These are phyloP conservation scores for Fringilla coelebs DNA, from an alignment of 2,797 vertebrate genomes.

Conservation along the genomic window DNA sequence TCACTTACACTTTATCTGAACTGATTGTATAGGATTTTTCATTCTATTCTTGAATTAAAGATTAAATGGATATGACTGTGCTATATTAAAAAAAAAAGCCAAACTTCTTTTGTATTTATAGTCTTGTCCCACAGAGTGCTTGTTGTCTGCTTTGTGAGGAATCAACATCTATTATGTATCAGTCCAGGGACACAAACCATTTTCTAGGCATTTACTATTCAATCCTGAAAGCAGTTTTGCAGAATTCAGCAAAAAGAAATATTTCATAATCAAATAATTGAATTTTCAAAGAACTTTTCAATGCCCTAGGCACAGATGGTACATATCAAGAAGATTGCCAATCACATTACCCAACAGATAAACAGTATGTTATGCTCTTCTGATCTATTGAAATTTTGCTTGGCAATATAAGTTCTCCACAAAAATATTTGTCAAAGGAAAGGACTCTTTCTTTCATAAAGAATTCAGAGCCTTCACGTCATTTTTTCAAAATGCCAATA, in stretches of 20 bases:
- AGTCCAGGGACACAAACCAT: slow-evolving; percentile 41
- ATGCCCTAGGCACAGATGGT: neutral
- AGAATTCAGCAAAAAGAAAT: slow-evolving; percentile 48
- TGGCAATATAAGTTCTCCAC: neutral
- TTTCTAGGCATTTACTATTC: slow-evolving; percentile 27
- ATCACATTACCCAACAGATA: neutral
- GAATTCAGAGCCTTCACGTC: neutral
- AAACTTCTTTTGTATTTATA: slow-evolving; percentile 12
- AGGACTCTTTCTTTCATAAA: neutral
- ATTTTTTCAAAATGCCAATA: neutral
- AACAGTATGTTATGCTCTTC: neutral
- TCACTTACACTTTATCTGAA: neutral
- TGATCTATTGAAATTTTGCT: neutral
- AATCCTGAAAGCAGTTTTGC: slow-evolving; percentile 42
- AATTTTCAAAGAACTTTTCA: slow-evolving; percentile 35
- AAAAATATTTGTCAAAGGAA: neutral
- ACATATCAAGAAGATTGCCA: neutral
- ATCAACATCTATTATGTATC: slow-evolving; percentile 60
- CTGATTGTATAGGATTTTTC: neutral
- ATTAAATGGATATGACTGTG: neutral
- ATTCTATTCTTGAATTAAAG: slow-evolving; percentile 5
- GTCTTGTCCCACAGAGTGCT: slow-evolving; percentile 38
- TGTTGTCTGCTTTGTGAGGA: slow-evolving; percentile 53
- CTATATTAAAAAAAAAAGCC: neutral
- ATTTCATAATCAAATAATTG: slow-evolving; percentile 49